A percentile compares a stretch with the other conserved stretches of the same genome.
phyloP scores from a whole-genome alignment of 1,140 invertebrate species.

The Drosophila rhopaloa region DNA sequence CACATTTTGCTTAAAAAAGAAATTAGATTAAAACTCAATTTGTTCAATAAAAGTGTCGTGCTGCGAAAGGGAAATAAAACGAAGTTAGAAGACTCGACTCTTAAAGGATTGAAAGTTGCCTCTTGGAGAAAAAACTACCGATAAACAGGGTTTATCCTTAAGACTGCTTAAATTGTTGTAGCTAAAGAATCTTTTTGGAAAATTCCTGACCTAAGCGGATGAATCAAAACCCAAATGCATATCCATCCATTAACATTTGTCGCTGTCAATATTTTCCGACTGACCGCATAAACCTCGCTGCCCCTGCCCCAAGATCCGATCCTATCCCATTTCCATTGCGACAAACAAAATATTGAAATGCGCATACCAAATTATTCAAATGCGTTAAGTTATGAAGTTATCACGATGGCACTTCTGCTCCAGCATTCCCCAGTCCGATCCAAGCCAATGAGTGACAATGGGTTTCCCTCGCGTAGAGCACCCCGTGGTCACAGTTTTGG shows the following conservation, averaged over 20 bases:
- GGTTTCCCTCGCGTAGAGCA: constrained; percentile 58
- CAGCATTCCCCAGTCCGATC: constrained; percentile 21
- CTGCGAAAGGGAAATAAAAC: neutral
- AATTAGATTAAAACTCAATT: constrained; percentile 36
- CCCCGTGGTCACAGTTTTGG: constrained; percentile 17
- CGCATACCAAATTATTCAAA: constrained; percentile 83
- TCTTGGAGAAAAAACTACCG: neutral
- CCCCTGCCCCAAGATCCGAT: constrained; percentile 7
- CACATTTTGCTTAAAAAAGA: constrained; percentile 1
- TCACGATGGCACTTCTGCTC: constrained; percentile 74
- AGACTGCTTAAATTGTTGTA: neutral
- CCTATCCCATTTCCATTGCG: constrained; percentile 51
- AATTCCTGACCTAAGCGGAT: neutral
- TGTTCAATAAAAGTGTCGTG: neutral
- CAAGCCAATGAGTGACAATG: constrained; percentile 62
- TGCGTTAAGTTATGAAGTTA: constrained; percentile 81
- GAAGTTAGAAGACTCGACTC: no score
- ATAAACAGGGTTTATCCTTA: neutral
- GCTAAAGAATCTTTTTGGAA: neutral
- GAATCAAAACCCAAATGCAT: constrained; percentile 21
- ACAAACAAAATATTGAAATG: constrained; percentile 73
- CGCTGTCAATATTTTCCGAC: constrained; percentile 71
- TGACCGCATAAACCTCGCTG: constrained; percentile 27
- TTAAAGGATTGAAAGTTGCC: no score
- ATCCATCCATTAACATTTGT: constrained; percentile 63